phyloP scores from a whole-genome alignment of 92 coral and sea anemone genomes.

The Zoanthus sociatus region DNA sequence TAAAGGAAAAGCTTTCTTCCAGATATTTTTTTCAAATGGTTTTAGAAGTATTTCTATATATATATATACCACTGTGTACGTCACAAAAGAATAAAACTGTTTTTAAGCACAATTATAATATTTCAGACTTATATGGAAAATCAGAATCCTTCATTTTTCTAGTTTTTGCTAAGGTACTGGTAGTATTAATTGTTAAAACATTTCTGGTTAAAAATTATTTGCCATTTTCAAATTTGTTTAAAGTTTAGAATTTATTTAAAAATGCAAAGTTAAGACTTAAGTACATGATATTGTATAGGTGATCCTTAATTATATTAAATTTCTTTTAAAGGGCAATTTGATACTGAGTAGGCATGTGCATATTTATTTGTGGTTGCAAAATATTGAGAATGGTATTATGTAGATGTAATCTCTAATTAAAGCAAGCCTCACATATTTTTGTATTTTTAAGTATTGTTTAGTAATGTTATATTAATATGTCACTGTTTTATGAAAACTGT shows the following conservation, averaged over 20 bases:
- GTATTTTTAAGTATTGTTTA: not conserved
- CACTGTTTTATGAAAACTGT: too few relatives aligned
- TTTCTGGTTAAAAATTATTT: not conserved
- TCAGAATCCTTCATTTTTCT: not conserved
- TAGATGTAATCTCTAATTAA: not conserved
- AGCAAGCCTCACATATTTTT: not conserved
- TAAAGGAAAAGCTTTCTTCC: not conserved
- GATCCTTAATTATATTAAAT: not conserved
- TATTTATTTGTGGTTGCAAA: constrained; percentile 10
- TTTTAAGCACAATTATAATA: not conserved
- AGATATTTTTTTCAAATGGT: constrained; percentile 16
- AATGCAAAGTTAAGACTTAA: not conserved
- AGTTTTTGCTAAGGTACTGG: not conserved
- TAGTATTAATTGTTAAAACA: not conserved
- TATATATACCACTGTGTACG: not conserved
- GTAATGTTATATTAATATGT: too few relatives aligned
- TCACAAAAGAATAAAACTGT: not conserved
- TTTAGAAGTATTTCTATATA: not conserved
- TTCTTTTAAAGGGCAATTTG: not conserved
- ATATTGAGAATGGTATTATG: not conserved
- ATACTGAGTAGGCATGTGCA: constrained; percentile 23
- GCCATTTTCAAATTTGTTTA: not conserved
- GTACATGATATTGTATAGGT: not conserved
- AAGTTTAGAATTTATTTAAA: not conserved
- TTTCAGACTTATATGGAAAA: not conserved